Evolutionary conservation across 2,113 vertebrate genomes (phyloP).

Genomic region (Albula glossodonta): DNA sequence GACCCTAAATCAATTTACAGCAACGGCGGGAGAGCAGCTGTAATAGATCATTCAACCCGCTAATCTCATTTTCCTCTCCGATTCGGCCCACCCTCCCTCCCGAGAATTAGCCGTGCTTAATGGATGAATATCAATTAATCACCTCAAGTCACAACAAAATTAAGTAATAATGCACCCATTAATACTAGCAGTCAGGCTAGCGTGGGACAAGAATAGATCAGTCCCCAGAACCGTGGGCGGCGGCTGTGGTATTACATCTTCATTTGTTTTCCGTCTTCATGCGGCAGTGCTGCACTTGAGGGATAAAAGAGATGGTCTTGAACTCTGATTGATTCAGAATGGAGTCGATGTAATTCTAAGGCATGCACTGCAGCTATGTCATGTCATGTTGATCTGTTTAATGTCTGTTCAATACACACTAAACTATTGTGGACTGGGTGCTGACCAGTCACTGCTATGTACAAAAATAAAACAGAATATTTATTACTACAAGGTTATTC

Average conservation of each 20-base stretch:
- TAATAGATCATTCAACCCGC: slow-evolving; percentile 59
- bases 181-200: slow-evolving; percentile 68
- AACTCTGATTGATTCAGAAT: not conserved
- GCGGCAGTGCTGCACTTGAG: slow-evolving; percentile 24
- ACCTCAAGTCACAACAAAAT: slow-evolving; percentile 72
- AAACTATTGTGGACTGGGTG: too few species aligned
- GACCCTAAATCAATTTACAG: slow-evolving; percentile 63
- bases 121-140: slow-evolving; percentile 67
- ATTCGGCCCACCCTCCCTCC: slow-evolving; percentile 41
- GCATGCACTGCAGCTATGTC: not conserved
- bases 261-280: not conserved
- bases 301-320: slow-evolving; percentile 16
- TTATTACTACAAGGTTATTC: too few species aligned
- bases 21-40: slow-evolving; percentile 42
- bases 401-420: too few species aligned
- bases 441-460: too few species aligned
- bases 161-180: slow-evolving; percentile 68
- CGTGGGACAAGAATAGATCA: slow-evolving; percentile 47
- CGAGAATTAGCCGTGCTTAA: slow-evolving; percentile 65
- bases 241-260: slow-evolving; percentile 42
- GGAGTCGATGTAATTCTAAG: not conserved
- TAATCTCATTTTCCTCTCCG: slow-evolving; percentile 61
- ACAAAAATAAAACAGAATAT: too few species aligned
- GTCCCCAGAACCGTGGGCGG: slow-evolving; percentile 43
- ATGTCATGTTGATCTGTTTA: too few species aligned